Conservation (phyloP, 2,797 vertebrate species). For the Saxicola maurus region DNA sequence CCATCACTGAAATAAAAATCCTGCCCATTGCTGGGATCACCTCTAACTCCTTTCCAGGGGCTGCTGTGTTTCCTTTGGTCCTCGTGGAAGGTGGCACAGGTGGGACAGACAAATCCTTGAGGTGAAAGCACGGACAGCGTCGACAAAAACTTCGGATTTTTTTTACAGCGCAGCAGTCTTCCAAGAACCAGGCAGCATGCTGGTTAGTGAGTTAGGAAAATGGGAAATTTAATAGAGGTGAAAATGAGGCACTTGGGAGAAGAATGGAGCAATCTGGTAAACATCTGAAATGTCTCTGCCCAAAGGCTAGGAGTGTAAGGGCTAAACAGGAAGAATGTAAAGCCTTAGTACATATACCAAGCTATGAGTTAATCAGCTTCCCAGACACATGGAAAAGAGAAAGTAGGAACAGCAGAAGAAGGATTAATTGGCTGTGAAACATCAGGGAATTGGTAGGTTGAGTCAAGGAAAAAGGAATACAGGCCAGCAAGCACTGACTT, state of each 20-base stretch:
- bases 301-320: not conserved
- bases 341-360: conserved; percentile 25
- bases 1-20: not conserved
- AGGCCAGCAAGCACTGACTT: not conserved
- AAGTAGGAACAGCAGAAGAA: conserved; percentile 31
- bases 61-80: not conserved
- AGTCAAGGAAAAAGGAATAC: conserved; percentile 23
- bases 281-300: conserved; percentile 39
- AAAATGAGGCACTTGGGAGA: conserved; percentile 45
- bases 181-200: not conserved
- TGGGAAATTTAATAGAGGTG: conserved; percentile 44
- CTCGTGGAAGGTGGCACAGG: not conserved
- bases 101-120: not conserved
- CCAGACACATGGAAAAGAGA: conserved; percentile 39
- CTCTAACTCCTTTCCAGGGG: not conserved
- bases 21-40: not conserved
- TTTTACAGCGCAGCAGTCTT: not conserved
- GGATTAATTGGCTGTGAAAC: conserved; percentile 57
- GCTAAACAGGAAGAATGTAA: conserved; percentile 43
- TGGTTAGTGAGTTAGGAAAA: conserved; percentile 31
- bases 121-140: not conserved
- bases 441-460: conserved; percentile 25
- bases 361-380: conserved; percentile 36
- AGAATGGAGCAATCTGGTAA: conserved; percentile 18
- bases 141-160: not conserved